Conservation (phyloP, 2,113 vertebrate species). For the Tyto alba region DNA sequence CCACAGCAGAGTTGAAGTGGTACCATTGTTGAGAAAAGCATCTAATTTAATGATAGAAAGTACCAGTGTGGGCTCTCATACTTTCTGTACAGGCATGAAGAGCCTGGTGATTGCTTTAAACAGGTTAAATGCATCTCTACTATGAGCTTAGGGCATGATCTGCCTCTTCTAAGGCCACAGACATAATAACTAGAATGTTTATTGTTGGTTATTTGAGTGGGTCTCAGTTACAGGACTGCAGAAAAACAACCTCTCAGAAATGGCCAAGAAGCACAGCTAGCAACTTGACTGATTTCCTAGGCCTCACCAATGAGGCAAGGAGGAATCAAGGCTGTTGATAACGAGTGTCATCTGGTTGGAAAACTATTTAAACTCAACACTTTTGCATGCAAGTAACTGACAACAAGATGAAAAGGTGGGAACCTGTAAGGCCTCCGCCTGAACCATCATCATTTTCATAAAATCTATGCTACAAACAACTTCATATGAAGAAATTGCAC, state of each 20-base stretch:
- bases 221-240: not conserved
- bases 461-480: not conserved
- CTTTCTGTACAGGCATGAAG: not conserved
- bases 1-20: not conserved
- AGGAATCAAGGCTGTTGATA: not conserved
- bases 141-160: not conserved
- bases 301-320: not conserved
- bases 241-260: not conserved
- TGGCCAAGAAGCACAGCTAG: not conserved
- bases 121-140: not conserved
- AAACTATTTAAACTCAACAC: not conserved
- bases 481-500: not conserved
- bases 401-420: not conserved
- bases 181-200: not conserved
- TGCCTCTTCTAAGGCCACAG: not conserved
- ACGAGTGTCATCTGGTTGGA: not conserved
- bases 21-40: not conserved
- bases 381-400: not conserved
- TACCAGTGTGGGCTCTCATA: not conserved
- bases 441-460: not conserved
- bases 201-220: not conserved
- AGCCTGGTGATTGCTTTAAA: not conserved
- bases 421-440: not conserved
- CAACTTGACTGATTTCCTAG: not conserved
- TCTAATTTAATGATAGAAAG: not conserved